Conservation (phyloP, 2,888 invertebrate genomes). For the Nemotelus pantherinus region DNA sequence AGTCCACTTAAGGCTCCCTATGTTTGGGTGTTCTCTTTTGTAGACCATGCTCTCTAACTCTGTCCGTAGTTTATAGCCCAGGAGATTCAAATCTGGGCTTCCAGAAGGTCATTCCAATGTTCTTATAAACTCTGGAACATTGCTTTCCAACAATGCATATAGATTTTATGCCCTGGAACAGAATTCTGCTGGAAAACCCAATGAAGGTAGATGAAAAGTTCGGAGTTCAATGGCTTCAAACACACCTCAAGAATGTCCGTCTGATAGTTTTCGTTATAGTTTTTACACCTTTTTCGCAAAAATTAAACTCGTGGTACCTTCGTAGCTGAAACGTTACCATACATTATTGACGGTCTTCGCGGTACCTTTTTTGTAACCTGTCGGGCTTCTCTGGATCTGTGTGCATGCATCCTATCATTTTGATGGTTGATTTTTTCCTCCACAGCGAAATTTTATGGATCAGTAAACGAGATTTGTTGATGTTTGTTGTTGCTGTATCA, state of each 20-base stretch:
- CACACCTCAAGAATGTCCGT: background rate
- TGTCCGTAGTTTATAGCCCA: background rate
- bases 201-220: background rate
- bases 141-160: background rate
- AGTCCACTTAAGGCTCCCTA: too few relatives aligned
- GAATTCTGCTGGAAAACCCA: constrained; percentile 1
- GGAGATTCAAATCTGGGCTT: background rate
- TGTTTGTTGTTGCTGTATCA: background rate
- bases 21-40: too few relatives aligned
- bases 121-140: background rate
- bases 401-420: background rate
- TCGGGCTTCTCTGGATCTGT: background rate
- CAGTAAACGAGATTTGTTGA: background rate
- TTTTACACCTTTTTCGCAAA: background rate
- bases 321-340: background rate
- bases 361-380: background rate
- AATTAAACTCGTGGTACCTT: background rate
- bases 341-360: background rate
- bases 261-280: background rate
- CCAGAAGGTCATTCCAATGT: background rate
- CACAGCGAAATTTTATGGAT: too few relatives aligned
- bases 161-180: background rate
- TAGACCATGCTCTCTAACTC: background rate
- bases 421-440: background rate
- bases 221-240: constrained; percentile 7